Base-by-base conservation (phyloP, 1,140 invertebrate genomes). In the Cydia pomonella region DNA sequence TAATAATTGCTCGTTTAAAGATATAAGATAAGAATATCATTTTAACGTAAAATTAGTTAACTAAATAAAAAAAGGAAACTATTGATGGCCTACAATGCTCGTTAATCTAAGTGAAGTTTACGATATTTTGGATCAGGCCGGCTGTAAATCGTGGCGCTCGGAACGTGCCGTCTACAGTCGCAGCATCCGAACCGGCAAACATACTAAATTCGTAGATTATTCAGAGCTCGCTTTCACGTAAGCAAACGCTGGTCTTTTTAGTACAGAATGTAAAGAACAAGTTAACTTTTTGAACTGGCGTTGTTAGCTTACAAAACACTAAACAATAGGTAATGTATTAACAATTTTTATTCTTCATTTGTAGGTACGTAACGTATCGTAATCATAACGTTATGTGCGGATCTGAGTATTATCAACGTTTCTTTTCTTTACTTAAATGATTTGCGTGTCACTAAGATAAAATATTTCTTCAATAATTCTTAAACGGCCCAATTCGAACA, bases 61-160 rank as follows among this genome's bases (percentile, higher is more conserved):
- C n/a, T n/a, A 23, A 12, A 12, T 23, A 21, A 18, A 59, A 23
- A 59, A 23, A n/a, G n/a, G 21, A 59, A 59, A 23, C 53, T 59
- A 59, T 59, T 59, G 53, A 59, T n/a, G 21, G 21, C 9, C 5
- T 41, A 69, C 64, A 69, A n/a, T 69, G 27, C 1, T 69, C 64
- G 25, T 69, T 69, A 69, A 29, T 69, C 64, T 33, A 69, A 69
- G 64, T 69, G 64, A 69, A 33, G 64, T 41, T 69, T 69, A 69
- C 64, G 64, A 69, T 33, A 38, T 69, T 33, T 33, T 29, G 25
- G 29, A 33, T 69, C 64, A 69, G 29, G 29, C 29, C 29, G 16
- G 64, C 33, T 9, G 29, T 69, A 69, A 69, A 69, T 69, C 64
- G 64, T 69, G 64, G 64, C 27, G 27, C n/a, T 38, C 64, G 29